Conservation (phyloP, 2,113 vertebrate species). For the Sinocyclocheilus grahami region DNA sequence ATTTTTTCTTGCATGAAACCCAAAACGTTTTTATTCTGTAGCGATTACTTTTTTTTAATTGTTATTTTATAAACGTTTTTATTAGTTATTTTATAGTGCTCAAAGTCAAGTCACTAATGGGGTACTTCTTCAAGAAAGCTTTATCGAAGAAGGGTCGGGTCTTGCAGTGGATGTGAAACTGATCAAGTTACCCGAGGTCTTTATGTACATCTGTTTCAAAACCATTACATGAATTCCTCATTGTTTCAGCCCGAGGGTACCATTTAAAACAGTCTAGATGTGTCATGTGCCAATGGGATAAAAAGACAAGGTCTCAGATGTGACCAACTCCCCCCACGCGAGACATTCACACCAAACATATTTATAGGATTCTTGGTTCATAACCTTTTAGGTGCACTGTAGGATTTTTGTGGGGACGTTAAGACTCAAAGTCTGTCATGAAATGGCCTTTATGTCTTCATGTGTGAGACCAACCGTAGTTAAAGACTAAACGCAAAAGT, state of each 20-base stretch:
- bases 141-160: neutral
- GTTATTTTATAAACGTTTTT: neutral
- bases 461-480: neutral
- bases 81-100: neutral
- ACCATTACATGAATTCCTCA: neutral
- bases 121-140: neutral
- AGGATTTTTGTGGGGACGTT: neutral
- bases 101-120: neutral
- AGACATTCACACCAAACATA: conserved; percentile 10
- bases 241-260: neutral
- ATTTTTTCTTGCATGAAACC: no score
- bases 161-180: neutral
- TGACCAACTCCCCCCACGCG: neutral
- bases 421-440: neutral
- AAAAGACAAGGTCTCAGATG: neutral
- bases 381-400: neutral
- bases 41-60: no score
- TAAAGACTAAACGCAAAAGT: neutral
- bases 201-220: neutral
- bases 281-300: neutral
- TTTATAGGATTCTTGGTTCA: neutral
- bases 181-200: neutral
- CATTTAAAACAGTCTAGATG: neutral
- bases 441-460: neutral
- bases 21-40: no score